Conservation (phyloP, 2,113 vertebrate species). For the Gopherus evgoodei region DNA sequence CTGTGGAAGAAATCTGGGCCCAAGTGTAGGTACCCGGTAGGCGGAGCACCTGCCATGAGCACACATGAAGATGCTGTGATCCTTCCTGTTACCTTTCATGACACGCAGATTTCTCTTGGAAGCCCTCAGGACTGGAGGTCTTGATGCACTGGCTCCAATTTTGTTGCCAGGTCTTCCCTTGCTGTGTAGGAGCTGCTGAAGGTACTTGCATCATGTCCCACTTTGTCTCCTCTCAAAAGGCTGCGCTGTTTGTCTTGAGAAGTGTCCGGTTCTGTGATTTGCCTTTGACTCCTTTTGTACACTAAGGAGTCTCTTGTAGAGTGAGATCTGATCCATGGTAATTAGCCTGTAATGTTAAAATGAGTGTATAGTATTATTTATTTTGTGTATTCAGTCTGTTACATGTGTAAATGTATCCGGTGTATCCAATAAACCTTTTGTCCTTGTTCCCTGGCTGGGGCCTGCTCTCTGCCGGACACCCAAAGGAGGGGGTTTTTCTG, state of each 20-base stretch:
- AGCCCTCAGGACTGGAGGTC: neutral
- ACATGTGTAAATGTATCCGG: slow-evolving; percentile 62
- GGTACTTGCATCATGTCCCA: neutral
- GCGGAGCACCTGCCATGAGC: no score
- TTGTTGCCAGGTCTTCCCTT: neutral
- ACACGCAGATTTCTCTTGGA: neutral
- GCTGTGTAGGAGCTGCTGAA: neutral
- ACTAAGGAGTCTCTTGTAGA: neutral
- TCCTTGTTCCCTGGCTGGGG: slow-evolving; percentile 35
- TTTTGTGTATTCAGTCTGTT: slow-evolving; percentile 67
- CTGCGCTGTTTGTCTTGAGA: neutral
- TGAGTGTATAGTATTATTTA: slow-evolving; percentile 75
- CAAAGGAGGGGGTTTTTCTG: neutral
- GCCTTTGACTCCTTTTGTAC: neutral
- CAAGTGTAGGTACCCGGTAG: neutral
- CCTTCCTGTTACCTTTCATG: neutral
- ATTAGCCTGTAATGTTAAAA: slow-evolving; percentile 26
- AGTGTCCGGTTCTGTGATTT: neutral
- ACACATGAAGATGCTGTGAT: neutral
- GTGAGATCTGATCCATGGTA: slow-evolving; percentile 1
- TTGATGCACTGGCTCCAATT: neutral
- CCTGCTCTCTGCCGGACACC: neutral
- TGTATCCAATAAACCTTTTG: slow-evolving; percentile 70
- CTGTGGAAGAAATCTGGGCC: neutral
- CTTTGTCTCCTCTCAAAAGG: neutral